A percentile compares a stretch with the other conserved stretches of the same genome.
Evolutionary conservation across 1,140 invertebrate species (phyloP).

Genomic region (Zaprionus gabonicus): DNA sequence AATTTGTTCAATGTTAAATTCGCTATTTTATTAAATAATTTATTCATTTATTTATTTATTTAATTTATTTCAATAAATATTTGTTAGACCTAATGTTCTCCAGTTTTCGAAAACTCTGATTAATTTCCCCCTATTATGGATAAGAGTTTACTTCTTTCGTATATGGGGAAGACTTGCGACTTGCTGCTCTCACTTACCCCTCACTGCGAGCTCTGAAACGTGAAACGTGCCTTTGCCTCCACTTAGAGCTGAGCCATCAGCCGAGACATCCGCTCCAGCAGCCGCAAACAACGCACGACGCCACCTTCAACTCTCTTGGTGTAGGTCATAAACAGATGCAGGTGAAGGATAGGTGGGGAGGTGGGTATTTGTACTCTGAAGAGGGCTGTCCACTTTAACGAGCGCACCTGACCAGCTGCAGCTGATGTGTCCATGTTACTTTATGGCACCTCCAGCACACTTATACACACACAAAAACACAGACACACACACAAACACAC

Average conservation of each 20-base stretch:
- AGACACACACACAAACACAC: constrained; percentile 16
- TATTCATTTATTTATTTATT: too few species aligned
- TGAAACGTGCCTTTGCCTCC: background rate
- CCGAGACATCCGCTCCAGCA: constrained; percentile 30
- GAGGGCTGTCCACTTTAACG: constrained; percentile 66
- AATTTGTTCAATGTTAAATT: background rate
- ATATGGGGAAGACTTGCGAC: background rate
- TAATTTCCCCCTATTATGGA: background rate
- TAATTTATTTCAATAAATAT: background rate
- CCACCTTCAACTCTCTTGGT: constrained; percentile 69
- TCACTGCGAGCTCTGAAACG: background rate
- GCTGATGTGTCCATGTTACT: constrained; percentile 67
- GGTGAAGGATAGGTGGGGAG: constrained; percentile 30
- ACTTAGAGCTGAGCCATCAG: constrained; percentile 4
- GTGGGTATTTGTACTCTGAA: constrained; percentile 12
- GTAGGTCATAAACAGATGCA: constrained; percentile 78
- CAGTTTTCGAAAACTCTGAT: background rate
- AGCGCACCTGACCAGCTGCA: constrained; percentile 72
- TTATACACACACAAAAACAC: constrained; percentile 13
- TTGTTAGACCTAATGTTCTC: background rate
- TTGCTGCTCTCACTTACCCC: constrained; percentile 23
- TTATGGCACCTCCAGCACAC: constrained; percentile 39
- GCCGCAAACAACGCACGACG: constrained; percentile 11
- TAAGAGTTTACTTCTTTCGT: background rate
- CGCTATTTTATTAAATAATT: too few species aligned